Base-by-base conservation (phyloP, 2,797 vertebrate genomes). In the Channallabes apus region DNA sequence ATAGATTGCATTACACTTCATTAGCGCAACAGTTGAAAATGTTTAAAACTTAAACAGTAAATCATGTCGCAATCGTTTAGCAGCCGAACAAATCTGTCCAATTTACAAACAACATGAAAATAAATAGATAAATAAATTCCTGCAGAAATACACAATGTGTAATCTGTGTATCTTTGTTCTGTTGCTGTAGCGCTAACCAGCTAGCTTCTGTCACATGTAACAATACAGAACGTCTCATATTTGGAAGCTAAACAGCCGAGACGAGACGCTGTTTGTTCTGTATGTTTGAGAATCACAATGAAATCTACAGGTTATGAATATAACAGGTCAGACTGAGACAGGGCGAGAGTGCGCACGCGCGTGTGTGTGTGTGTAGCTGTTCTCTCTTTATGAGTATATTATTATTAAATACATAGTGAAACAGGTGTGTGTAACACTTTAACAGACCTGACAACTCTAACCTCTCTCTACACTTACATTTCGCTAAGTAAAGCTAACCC, bases 1-100 rank as follows among this genome's bases (percentile, higher is more conserved):
- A 76, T 76, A 29, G n/a, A 76, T 58, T 58, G 72, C n/a, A 18
- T 54, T 75, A 75, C 72, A 75, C 72, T 58, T 76, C 76, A 78
- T 62, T 61, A 78, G 58, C 12, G 3, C 76, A 38, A 41, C 22
- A 38, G 7, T 62, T 15, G 22, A 14, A 78, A 38, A 32, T 8
- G 73, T 20, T 76, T 58, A 20, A 58, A 76, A 76, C 22, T 29
- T 17, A 8, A 56, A 58, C 11, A 6, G 58, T 76, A 56, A 76
- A 76, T 76, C 51, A 56, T 29, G 27, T 51, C 54, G 2, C 6
- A 20, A 9, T 32, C 51, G 1, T 56, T 9, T 51, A 76, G 73
- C 73, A 76, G 51, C 51, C 8, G 6, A 46, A 76, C 7, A 76
- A 76, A 58, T 41, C 68, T 14, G 18, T 35, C 18, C 24, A 35